Conservation (phyloP, 2,888 invertebrate species). For the Miltochrista miniata region DNA sequence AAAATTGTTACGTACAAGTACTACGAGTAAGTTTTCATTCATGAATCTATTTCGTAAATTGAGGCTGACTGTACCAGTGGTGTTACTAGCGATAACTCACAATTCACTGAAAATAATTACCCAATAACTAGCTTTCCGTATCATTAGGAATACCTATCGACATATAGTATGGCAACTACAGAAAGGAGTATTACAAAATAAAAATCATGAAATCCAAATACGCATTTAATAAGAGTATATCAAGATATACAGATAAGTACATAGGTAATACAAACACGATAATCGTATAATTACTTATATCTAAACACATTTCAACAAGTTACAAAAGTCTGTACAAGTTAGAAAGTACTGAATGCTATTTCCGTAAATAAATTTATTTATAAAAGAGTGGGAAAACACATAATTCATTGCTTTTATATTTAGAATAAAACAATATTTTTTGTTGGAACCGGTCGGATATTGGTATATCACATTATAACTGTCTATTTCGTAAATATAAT, state of each 20-base stretch:
- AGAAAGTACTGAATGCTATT: neutral
- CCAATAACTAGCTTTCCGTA: too few species aligned
- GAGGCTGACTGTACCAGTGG: too few species aligned
- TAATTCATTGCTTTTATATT: too few species aligned
- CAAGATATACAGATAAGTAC: conserved; percentile 70
- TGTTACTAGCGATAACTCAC: too few species aligned
- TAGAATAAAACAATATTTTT: too few species aligned
- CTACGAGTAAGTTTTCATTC: too few species aligned
- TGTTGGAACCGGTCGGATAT: neutral
- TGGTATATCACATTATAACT: neutral
- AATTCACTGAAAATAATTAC: too few species aligned
- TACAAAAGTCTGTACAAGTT: conserved; percentile 38
- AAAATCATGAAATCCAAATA: conserved; percentile 37
- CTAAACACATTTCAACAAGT: conserved; percentile 55
- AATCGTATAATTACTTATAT: conserved; percentile 5
- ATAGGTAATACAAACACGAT: conserved; percentile 34
- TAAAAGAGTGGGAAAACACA: neutral
- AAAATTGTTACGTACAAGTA: too few species aligned
- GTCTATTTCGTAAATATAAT: too few species aligned
- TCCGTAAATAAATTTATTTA: neutral
- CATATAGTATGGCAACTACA: neutral
- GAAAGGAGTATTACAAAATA: neutral
- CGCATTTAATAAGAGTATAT: conserved; percentile 61
- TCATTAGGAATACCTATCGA: too few species aligned
- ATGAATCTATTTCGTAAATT: too few species aligned